Evolutionary conservation across 2,113 vertebrate species (phyloP).

Genomic region (Bostrychus sinensis): DNA sequence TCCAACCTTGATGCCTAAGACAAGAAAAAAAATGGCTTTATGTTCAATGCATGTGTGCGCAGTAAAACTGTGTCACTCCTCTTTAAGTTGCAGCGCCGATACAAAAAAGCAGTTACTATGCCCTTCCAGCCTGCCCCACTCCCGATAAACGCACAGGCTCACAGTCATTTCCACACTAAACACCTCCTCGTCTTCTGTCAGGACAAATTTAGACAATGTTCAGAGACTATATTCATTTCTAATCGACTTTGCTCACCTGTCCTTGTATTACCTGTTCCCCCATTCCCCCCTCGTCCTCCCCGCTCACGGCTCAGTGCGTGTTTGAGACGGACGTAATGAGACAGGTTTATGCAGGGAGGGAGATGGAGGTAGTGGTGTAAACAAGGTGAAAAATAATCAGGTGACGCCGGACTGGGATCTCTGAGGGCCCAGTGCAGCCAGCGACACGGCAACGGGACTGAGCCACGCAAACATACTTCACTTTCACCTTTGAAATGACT

Average conservation of each 20-base stretch:
- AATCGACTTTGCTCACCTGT: conserved; percentile 64
- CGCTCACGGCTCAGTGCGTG: conserved; percentile 64
- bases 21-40: not conserved
- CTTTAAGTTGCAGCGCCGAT: conserved; percentile 24
- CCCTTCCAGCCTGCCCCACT: conserved; percentile 50
- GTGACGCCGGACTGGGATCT: conserved; percentile 58
- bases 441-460: not conserved
- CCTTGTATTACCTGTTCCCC: conserved; percentile 62
- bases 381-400: conserved; percentile 76
- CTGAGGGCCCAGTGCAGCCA: conserved; percentile 51
- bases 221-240: conserved; percentile 42
- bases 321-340: conserved; percentile 73
- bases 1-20: conserved; percentile 3
- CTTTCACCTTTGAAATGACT: conserved; percentile 47
- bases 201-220: conserved; percentile 49
- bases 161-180: conserved; percentile 58
- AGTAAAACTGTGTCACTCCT: conserved; percentile 29
- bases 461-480: conserved; percentile 48
- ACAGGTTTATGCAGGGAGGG: conserved; percentile 65
- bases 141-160: conserved; percentile 40
- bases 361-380: conserved; percentile 59
- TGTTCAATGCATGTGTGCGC: conserved; percentile 2
- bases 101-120: conserved; percentile 38
- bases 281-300: not conserved
- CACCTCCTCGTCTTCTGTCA: conserved; percentile 48